phyloP scores from a whole-genome alignment of 2,888 invertebrate species.

The Leucoptera coffeella region DNA sequence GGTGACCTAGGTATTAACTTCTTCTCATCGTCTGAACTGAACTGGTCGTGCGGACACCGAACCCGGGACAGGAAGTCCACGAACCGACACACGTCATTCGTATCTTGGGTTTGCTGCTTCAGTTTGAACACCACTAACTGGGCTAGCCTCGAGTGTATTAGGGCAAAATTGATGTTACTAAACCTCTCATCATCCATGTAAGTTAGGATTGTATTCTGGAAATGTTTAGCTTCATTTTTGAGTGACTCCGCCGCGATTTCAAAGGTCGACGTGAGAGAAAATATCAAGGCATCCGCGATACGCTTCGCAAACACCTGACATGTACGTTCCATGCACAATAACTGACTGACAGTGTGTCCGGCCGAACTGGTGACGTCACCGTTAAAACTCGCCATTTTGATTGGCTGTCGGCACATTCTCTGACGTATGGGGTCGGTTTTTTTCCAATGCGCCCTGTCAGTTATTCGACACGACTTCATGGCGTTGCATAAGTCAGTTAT shows the following conservation, averaged over 20 bases:
- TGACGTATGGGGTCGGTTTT: slow-evolving; percentile 29
- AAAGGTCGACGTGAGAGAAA: slow-evolving; percentile 48
- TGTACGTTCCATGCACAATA: slow-evolving; percentile 36
- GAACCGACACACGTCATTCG: slow-evolving; percentile 30
- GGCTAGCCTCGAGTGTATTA: slow-evolving; percentile 61
- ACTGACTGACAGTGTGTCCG: slow-evolving; percentile 26
- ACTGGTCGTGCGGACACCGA: slow-evolving; percentile 42
- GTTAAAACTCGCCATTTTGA: slow-evolving; percentile 13
- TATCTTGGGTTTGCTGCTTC: slow-evolving; percentile 29
- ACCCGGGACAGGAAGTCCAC: slow-evolving; percentile 29
- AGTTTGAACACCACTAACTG: slow-evolving; percentile 57
- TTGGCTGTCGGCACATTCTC: slow-evolving; percentile 24
- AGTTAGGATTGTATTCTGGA: slow-evolving; percentile 61
- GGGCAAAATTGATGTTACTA: slow-evolving; percentile 55
- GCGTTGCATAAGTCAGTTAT: slow-evolving; percentile 56
- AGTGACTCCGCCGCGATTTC: slow-evolving; percentile 52
- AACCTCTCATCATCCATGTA: slow-evolving; percentile 66
- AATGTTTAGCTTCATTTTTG: slow-evolving; percentile 62
- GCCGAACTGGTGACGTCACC: slow-evolving; percentile 15
- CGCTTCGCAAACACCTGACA: slow-evolving; percentile 63
- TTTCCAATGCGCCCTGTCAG: slow-evolving; percentile 25
- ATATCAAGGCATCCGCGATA: slow-evolving; percentile 57
- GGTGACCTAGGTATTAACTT: slow-evolving; percentile 21
- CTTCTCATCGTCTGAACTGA: slow-evolving; percentile 53
- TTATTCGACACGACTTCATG: slow-evolving; percentile 48